phyloP scores from a whole-genome alignment of 1,140 invertebrate species.

The Hestina assimilis region DNA sequence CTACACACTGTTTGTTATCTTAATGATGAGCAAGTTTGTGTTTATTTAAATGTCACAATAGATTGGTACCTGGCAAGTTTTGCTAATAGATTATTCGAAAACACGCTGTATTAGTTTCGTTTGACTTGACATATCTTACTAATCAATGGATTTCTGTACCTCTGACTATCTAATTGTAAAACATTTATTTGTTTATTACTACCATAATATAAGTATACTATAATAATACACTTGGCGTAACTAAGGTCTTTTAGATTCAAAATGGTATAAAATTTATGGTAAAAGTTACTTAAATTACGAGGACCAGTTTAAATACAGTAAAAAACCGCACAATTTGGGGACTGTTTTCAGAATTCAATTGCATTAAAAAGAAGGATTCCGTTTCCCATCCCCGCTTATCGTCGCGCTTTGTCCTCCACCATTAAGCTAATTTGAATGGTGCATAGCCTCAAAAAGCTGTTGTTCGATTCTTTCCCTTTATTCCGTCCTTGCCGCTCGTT shows the following conservation, averaged over 20 bases:
- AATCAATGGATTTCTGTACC: too few species aligned
- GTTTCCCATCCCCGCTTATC: constrained; percentile 57
- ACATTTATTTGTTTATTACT: too few species aligned
- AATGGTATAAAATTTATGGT: too few species aligned
- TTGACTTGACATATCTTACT: too few species aligned
- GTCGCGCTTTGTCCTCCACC: constrained; percentile 66
- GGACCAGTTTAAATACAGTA: constrained; percentile 10
- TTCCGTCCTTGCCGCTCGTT: constrained; percentile 53
- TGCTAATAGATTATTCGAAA: too few species aligned
- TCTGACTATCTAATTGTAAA: too few species aligned
- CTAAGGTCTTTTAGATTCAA: too few species aligned
- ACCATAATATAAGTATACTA: too few species aligned
- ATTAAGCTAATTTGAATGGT: constrained; percentile 78
- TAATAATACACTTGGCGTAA: too few species aligned
- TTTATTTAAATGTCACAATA: constrained; percentile 16
- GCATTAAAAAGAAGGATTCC: constrained; percentile 46
- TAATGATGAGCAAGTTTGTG: constrained; percentile 17
- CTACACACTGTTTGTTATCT: constrained; percentile 33
- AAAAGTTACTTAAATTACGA: constrained; percentile 1
- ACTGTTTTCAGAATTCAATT: constrained; percentile 48
- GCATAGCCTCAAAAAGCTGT: constrained; percentile 69
- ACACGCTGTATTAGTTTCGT: too few species aligned
- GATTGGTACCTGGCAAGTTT: neutral
- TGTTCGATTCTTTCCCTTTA: constrained; percentile 70
- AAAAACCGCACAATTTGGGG: constrained; percentile 31